Conservation (phyloP, 2,113 vertebrate species). For the Rhinopomastus cyanomelas region DNA sequence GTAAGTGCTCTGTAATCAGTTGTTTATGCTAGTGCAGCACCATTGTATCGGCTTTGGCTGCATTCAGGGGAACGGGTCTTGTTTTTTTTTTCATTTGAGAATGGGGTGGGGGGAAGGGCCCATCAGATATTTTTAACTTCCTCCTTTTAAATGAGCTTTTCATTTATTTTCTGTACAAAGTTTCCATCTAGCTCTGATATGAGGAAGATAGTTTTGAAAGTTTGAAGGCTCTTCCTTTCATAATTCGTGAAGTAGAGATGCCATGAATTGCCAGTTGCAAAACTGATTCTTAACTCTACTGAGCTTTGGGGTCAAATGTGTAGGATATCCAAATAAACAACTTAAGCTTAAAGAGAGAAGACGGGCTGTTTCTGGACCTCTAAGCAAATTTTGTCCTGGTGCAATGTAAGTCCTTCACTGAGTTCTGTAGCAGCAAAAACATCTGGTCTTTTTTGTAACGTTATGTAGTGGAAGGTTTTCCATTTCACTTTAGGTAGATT, state of each 20-base stretch:
- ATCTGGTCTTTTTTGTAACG: not conserved
- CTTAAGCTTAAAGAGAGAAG: not conserved
- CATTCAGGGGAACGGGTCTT: not conserved
- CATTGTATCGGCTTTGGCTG: not conserved
- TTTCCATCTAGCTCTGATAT: not conserved
- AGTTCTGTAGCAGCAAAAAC: not conserved
- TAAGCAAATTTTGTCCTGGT: not conserved
- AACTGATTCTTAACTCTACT: not conserved
- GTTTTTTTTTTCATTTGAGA: not conserved
- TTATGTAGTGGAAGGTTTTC: not conserved
- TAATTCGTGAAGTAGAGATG: not conserved
- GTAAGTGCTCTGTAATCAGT: not conserved
- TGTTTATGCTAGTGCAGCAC: not conserved
- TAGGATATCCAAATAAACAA: not conserved
- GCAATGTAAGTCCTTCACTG: not conserved
- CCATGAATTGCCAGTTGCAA: not conserved
- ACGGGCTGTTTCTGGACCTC: not conserved
- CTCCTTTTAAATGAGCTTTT: not conserved
- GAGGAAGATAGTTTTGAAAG: not conserved
- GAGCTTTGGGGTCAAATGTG: not conserved
- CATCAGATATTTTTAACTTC: not conserved
- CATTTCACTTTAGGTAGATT: not conserved
- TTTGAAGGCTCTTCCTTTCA: not conserved
- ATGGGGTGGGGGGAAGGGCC: accelerated
- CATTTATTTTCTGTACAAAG: not conserved